phyloP scores from a whole-genome alignment of 2,797 vertebrate species.

The Enteromius radiatus region DNA sequence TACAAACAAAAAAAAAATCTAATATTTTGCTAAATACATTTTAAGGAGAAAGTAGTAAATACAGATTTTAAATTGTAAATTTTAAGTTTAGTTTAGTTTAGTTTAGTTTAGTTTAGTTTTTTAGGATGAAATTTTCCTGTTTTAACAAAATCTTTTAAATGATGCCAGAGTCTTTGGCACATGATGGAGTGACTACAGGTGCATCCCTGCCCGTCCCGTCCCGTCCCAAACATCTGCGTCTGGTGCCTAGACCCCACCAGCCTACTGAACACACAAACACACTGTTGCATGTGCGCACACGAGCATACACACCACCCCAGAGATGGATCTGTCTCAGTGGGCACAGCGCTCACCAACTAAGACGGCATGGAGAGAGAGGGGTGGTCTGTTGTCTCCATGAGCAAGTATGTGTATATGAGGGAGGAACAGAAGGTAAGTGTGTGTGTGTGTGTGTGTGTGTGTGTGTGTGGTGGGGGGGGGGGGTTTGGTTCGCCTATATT shows the following conservation, averaged over 20 bases:
- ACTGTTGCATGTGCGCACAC: constrained; percentile 7
- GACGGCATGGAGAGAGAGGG: background rate
- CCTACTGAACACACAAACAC: constrained; percentile 11
- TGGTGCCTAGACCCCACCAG: constrained; percentile 31
- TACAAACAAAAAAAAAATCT: background rate
- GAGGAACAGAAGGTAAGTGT: constrained; percentile 44
- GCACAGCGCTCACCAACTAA: constrained; percentile 18
- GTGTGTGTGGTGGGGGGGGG: constrained; percentile 57
- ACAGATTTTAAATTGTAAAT: background rate
- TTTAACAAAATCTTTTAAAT: background rate
- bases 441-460: constrained; percentile 46
- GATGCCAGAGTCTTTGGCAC: constrained; percentile 12
- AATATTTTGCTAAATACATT: background rate
- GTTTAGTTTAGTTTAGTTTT: no score
- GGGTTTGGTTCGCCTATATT: constrained; percentile 80
- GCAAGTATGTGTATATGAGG: constrained; percentile 22
- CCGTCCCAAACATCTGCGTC: constrained; percentile 40
- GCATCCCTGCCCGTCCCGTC: constrained; percentile 8
- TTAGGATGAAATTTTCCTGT: background rate
- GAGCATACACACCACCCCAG: constrained; percentile 5
- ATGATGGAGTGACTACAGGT: constrained; percentile 50
- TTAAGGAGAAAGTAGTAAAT: background rate
- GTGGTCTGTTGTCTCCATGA: constrained; percentile 19
- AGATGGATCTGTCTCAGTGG: constrained; percentile 21
- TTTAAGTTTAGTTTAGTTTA: no score